These are phyloP conservation scores for Xenopus laevis DNA, from an alignment of 2,113 vertebrate species.

Conservation along the genomic window DNA sequence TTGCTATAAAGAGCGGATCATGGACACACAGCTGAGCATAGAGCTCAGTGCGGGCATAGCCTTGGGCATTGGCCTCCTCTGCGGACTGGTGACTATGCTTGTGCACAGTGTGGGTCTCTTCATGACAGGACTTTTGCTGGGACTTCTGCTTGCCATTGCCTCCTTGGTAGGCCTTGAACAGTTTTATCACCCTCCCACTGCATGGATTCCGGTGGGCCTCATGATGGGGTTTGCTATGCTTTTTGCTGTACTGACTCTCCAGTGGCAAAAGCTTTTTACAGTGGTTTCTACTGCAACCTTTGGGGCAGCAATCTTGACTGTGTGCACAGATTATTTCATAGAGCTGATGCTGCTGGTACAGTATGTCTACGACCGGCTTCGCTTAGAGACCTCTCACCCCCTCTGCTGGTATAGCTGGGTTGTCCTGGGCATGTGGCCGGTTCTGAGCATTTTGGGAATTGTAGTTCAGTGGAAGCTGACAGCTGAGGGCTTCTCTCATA, in stretches of 20 bases:
- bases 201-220: slow-evolving; percentile 79
- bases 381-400: slow-evolving; percentile 61
- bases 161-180: slow-evolving; percentile 70
- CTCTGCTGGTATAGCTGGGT: slow-evolving; percentile 89
- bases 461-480: slow-evolving; percentile 84
- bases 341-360: slow-evolving; percentile 72
- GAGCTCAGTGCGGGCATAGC: slow-evolving; percentile 81
- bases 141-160: slow-evolving; percentile 73
- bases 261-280: slow-evolving; percentile 79
- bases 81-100: slow-evolving; percentile 83
- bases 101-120: slow-evolving; percentile 85
- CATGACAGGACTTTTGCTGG: slow-evolving; percentile 81
- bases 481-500: slow-evolving; percentile 70
- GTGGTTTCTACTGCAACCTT: slow-evolving; percentile 75
- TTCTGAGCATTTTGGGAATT: slow-evolving; percentile 72
- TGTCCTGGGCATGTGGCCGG: slow-evolving; percentile 78
- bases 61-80: slow-evolving; percentile 81
- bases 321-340: slow-evolving; percentile 78
- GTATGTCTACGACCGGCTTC: slow-evolving; percentile 68
- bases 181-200: slow-evolving; percentile 72
- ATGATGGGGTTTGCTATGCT: slow-evolving; percentile 76
- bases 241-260: slow-evolving; percentile 78
- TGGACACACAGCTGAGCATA: slow-evolving; percentile 83
- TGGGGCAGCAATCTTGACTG: slow-evolving; percentile 75
- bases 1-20: slow-evolving; percentile 80